These are phyloP conservation scores for Tenthredo livida DNA, from an alignment of 2,888 invertebrate species.

Conservation along the genomic window DNA sequence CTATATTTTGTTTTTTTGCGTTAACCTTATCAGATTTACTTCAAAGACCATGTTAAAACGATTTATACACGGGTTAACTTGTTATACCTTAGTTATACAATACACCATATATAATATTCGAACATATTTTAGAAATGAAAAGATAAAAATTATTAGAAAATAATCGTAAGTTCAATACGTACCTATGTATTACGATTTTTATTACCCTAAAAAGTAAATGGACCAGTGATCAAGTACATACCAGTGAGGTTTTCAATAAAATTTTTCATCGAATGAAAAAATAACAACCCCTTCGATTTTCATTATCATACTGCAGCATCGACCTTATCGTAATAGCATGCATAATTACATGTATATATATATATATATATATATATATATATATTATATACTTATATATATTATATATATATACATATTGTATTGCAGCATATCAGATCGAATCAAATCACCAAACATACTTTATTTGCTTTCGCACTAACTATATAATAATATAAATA, in stretches of 20 bases:
- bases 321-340: slow-evolving; percentile 26
- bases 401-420: not conserved
- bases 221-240: not conserved
- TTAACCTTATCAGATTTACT: not conserved
- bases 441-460: slow-evolving; percentile 73
- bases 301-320: slow-evolving; percentile 21
- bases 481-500: slow-evolving; percentile 58
- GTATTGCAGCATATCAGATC: not conserved
- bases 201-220: not conserved
- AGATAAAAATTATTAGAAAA: not conserved
- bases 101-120: not conserved
- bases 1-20: not conserved
- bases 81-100: not conserved
- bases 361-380: too few relatives aligned
- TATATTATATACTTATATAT: too few relatives aligned
- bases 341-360: not conserved
- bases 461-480: slow-evolving; percentile 76
- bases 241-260: not conserved
- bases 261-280: not conserved
- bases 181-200: not conserved
- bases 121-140: not conserved
- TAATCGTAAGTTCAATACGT: not conserved
- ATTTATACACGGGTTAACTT: not conserved
- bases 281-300: not conserved
- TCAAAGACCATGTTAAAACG: not conserved